These are phyloP conservation scores for Holothuria glaberrima DNA, from an alignment of 35 echinoderm and acorn worm species.

Conservation along the genomic window DNA sequence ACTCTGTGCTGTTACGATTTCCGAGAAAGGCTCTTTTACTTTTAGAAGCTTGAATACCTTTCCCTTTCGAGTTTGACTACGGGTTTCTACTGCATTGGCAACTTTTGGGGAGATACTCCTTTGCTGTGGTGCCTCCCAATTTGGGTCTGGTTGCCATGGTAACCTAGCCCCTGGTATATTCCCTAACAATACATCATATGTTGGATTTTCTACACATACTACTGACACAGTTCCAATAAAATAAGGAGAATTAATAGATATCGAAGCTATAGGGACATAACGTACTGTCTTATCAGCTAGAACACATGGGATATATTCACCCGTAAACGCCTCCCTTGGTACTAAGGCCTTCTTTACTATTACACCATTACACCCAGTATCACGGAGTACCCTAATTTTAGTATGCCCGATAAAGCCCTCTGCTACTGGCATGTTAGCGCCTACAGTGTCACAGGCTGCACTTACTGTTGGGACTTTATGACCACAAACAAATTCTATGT, in stretches of 20 bases:
- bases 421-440: background rate
- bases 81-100: slow-evolving; percentile 22
- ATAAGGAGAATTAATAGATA: slow-evolving; percentile 14
- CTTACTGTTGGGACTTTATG: background rate
- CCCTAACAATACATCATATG: slow-evolving; percentile 28
- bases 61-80: background rate
- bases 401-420: background rate
- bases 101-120: background rate
- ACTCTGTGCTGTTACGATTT: slow-evolving; percentile 1
- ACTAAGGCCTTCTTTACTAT: background rate
- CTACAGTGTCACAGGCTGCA: background rate
- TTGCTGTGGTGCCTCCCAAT: background rate
- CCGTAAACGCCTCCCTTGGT: background rate
- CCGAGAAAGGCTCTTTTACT: slow-evolving; percentile 3
- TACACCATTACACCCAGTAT: slow-evolving; percentile 44
- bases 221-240: background rate
- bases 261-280: background rate
- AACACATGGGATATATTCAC: background rate
- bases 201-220: background rate
- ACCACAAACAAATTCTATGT: slow-evolving; percentile 16
- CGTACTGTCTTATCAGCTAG: background rate
- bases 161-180: slow-evolving; percentile 3
- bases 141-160: slow-evolving; percentile 15
- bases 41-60: slow-evolving; percentile 15
- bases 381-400: background rate